Conservation (phyloP, 2,888 invertebrate species). For the Pinctada fucata region DNA sequence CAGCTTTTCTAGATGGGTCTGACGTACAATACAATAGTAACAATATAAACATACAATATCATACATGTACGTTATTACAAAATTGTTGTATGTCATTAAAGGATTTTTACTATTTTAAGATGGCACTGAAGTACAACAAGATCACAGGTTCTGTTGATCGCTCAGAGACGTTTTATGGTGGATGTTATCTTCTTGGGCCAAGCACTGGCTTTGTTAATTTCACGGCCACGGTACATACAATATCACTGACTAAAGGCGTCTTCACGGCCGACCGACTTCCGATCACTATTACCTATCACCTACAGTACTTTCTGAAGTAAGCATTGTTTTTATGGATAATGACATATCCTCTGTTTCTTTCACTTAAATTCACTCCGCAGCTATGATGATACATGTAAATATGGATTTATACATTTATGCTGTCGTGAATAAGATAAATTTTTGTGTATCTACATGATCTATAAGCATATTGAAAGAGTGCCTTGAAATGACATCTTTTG, state of each 20-base stretch:
- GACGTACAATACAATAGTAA: no score
- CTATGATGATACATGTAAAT: not conserved
- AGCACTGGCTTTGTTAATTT: slow-evolving; percentile 54
- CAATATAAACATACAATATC: no score
- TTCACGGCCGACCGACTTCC: slow-evolving; percentile 54
- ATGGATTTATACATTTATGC: not conserved
- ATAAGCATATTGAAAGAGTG: no score
- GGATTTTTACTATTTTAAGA: slow-evolving; percentile 44
- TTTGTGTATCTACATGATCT: no score
- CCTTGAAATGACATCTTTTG: no score
- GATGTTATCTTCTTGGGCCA: slow-evolving; percentile 64
- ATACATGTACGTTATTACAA: no score
- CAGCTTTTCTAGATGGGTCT: no score
- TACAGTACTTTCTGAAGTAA: slow-evolving; percentile 63
- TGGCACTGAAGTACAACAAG: slow-evolving; percentile 55
- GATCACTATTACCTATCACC: slow-evolving; percentile 46
- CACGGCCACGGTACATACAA: slow-evolving; percentile 51
- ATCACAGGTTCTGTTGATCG: slow-evolving; percentile 53
- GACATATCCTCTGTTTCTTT: not conserved
- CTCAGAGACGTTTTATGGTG: slow-evolving; percentile 53
- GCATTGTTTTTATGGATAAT: not conserved
- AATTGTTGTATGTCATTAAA: no score
- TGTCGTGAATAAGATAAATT: not conserved
- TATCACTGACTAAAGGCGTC: slow-evolving; percentile 45
- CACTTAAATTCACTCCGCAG: no score